Evolutionary conservation across 2,888 invertebrate genomes (phyloP).

Genomic region (Camponotus fellah): DNA sequence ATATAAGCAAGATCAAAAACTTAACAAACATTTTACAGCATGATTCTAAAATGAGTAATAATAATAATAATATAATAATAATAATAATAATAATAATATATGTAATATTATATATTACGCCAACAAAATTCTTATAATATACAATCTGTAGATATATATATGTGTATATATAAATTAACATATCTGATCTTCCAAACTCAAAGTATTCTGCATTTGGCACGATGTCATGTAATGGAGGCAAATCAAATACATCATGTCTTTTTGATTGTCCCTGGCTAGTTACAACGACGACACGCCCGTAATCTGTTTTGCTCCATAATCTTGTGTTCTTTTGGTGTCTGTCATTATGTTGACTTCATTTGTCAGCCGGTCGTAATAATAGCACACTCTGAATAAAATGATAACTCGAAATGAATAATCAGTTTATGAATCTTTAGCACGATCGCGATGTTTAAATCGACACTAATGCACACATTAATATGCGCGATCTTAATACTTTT

Average conservation of each 20-base stretch:
- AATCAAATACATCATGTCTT: conserved; percentile 79
- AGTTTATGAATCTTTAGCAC: conserved; percentile 2
- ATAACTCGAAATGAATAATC: conserved; percentile 29
- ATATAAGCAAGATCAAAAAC: conserved; percentile 85
- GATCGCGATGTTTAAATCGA: not conserved
- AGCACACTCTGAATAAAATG: conserved; percentile 13
- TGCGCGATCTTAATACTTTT: conserved; percentile 33
- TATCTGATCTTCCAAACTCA: conserved; percentile 73
- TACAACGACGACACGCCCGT: conserved; percentile 72
- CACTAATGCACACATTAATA: conserved; percentile 21
- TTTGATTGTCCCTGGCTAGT: conserved; percentile 85
- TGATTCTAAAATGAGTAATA: conserved; percentile 79
- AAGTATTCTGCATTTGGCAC: conserved; percentile 81
- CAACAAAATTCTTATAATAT: conserved; percentile 80
- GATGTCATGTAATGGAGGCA: conserved; percentile 82
- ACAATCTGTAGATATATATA: conserved; percentile 70
- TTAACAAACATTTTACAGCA: conserved; percentile 86
- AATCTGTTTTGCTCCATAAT: conserved; percentile 69
- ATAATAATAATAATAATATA: conserved; percentile 68
- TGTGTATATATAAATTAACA: conserved; percentile 73
- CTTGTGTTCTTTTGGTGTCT: conserved; percentile 61
- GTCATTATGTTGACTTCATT: conserved; percentile 49
- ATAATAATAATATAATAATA: conserved; percentile 73
- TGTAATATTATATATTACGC: conserved; percentile 78
- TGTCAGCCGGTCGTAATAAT: conserved; percentile 65